Evolutionary conservation across 2,797 vertebrate genomes (phyloP).

Genomic region (Onychomys arenicola): DNA sequence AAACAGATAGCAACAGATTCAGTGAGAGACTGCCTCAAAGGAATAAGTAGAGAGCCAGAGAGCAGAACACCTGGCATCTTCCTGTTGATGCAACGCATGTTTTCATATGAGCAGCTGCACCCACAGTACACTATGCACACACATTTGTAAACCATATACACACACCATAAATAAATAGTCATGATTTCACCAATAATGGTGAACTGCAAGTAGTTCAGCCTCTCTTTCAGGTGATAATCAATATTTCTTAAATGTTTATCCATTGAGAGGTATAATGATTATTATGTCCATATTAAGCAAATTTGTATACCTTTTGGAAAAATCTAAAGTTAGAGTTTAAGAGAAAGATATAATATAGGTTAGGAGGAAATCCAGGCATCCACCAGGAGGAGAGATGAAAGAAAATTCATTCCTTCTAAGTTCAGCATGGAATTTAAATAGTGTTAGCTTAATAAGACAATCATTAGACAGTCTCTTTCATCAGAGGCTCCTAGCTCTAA

Average conservation of each 20-base stretch:
- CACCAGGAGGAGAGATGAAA: neutral
- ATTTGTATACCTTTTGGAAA: neutral
- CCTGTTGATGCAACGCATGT: neutral
- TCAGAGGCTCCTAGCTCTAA: neutral
- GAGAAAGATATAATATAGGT: neutral
- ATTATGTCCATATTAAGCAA: neutral
- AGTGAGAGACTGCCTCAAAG: neutral
- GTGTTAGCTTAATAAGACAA: no score
- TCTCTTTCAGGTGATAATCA: neutral
- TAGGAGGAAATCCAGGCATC: neutral
- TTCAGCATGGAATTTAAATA: neutral
- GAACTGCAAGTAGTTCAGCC: neutral
- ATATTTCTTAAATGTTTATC: neutral
- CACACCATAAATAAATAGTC: neutral
- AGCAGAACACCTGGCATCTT: no score
- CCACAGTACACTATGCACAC: neutral
- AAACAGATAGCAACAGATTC: neutral
- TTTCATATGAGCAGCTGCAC: neutral
- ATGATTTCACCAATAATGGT: neutral
- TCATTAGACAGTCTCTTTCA: no score
- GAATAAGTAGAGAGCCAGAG: neutral
- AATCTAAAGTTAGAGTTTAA: neutral
- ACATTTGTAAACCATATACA: neutral
- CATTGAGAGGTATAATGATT: neutral
- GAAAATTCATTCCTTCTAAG: neutral